Base-by-base conservation (phyloP, 2,888 invertebrate genomes). In the Ametastegia equiseti region DNA sequence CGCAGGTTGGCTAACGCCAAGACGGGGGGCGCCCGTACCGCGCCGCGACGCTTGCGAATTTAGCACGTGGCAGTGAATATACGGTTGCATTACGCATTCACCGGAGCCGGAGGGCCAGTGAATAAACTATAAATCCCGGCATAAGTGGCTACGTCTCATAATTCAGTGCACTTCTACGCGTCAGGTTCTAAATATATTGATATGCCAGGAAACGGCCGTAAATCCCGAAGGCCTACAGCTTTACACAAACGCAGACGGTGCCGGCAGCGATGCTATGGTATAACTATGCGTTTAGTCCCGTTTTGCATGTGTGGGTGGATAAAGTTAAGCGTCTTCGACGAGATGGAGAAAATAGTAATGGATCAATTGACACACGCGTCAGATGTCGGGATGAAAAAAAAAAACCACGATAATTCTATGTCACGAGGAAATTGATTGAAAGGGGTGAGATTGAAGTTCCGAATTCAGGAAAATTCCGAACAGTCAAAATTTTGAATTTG, bases 101-200 rank as follows among this genome's bases (percentile, higher is more conserved):
- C 86, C 86, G 87, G 86, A 87, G 85, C 85, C 39, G 60, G 63
- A 60, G 63, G 63, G 78, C 78, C 60, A 15, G 78, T 60, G 60
- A 78, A 78, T 78, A 78, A 78, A 86, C 85, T 86, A 86, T 89
- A 88, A 89, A 89, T 88, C 87, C 86, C 85, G 83, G 85, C 86
- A 83, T 82, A 83, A 85, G 85, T 84, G 86, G 85, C 85, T 86
- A 82, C 84, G 83, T 84, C 84, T 87, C 86, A 86, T 88, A 88
- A 87, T 87, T 88, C 84, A 87, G 83, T 81, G 45, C 73, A 67
- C 65, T 82, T 77, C 71, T 63, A 71, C 81, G 82, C 82, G 67
- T 75, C 80, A 82, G 81, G 83, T 83, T 83, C 85, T 86, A 86
- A 85, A 85, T 85, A 85, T 85, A 80, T 60, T 78, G 78, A 78